phyloP scores from a whole-genome alignment of 2,797 vertebrate genomes.

The Anableps anableps region DNA sequence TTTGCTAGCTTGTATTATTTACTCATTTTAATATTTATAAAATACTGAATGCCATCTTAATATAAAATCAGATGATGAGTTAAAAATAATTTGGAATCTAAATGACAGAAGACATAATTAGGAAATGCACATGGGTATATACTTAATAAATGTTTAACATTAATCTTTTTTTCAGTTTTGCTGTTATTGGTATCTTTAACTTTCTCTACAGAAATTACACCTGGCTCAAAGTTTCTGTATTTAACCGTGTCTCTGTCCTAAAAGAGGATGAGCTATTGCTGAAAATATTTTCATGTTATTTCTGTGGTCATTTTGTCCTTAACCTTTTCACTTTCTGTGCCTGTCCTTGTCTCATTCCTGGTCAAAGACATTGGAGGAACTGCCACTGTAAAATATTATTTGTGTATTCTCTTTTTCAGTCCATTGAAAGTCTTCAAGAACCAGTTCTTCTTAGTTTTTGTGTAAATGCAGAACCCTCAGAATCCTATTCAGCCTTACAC shows the following conservation, averaged over 20 bases:
- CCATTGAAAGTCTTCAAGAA: background rate
- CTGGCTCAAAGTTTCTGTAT: background rate
- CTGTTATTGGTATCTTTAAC: background rate
- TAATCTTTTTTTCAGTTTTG: background rate
- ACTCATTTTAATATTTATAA: constrained; percentile 3
- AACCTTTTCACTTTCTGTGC: background rate
- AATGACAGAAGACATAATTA: background rate
- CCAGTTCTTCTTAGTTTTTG: background rate
- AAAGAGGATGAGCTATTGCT: background rate
- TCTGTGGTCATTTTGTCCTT: background rate
- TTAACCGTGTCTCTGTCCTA: background rate
- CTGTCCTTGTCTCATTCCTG: background rate
- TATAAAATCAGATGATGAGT: background rate
- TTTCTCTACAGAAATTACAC: background rate
- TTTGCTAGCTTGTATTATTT: constrained; percentile 1
- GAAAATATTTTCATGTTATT: background rate
- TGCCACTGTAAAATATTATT: background rate
- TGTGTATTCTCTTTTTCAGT: background rate
- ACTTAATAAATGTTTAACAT: background rate
- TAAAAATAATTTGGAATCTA: background rate
- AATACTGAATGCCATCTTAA: background rate
- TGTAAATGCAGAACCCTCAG: too few relatives aligned
- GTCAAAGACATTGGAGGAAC: background rate
- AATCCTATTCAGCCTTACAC: too few relatives aligned
- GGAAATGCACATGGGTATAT: background rate